A percentile compares a stretch with the other conserved stretches of the same genome.
These are phyloP conservation scores for Mus musculus DNA, from an alignment of 2,113 vertebrate genomes.

Conservation along the genomic window GRCm39 chr3:122527001-122527500, in stretches of 20 bases:
- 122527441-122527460: neutral
- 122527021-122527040: neutral
- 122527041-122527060: neutral
- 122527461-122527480: neutral
- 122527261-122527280: neutral
- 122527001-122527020: neutral
- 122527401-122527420: slow-evolving; percentile 13
- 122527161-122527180: slow-evolving; percentile 6
- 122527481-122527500: neutral
- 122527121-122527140: neutral
- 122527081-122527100: neutral
- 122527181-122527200: neutral
- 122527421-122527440: slow-evolving; percentile 15
- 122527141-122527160: neutral
- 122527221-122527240: neutral
- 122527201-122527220: neutral
- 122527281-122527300: neutral
- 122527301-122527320: neutral
- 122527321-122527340: neutral
- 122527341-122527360: neutral
- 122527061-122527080: neutral
- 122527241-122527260: neutral
- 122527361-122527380: neutral
- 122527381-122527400: neutral
- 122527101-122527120: neutral